Evolutionary conservation across 2,113 vertebrate genomes (phyloP).

Genomic region (Himantopus leucocephalus): DNA sequence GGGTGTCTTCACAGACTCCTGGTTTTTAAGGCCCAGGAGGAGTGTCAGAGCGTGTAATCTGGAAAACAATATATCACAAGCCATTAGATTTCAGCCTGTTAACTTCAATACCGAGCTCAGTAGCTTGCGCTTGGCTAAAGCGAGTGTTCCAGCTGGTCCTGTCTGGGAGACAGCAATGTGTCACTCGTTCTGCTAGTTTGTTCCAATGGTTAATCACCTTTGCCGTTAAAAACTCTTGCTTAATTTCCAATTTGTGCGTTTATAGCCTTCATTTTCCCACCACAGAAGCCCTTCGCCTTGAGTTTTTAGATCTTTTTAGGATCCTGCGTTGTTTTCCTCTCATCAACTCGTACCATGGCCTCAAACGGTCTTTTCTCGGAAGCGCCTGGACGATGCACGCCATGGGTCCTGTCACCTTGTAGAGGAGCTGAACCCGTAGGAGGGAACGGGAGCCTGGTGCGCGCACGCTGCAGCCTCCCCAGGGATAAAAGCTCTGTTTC

Average conservation of each 20-base stretch:
- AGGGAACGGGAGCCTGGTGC: neutral
- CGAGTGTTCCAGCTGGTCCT: neutral
- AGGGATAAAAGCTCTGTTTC: neutral
- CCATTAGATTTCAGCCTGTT: neutral
- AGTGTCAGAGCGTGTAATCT: neutral
- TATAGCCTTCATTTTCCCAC: neutral
- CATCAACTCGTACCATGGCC: neutral
- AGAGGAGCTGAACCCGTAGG: neutral
- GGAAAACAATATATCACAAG: neutral
- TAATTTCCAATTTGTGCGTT: neutral
- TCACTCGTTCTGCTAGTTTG: neutral
- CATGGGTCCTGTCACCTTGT: neutral
- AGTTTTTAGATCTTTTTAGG: neutral
- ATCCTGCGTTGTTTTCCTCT: neutral
- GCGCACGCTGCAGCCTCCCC: neutral
- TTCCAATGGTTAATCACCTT: neutral
- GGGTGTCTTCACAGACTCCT: too few species aligned
- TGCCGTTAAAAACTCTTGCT: neutral
- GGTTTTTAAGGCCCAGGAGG: neutral
- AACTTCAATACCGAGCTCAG: fast-evolving
- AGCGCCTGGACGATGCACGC: neutral
- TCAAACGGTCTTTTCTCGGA: neutral
- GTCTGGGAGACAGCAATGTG: neutral
- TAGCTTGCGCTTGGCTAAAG: neutral
- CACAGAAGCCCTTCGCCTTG: fast-evolving